These are phyloP conservation scores for Dicerorhinus sumatrensis DNA, from an alignment of 2,113 vertebrate genomes.

Conservation along the genomic window DNA sequence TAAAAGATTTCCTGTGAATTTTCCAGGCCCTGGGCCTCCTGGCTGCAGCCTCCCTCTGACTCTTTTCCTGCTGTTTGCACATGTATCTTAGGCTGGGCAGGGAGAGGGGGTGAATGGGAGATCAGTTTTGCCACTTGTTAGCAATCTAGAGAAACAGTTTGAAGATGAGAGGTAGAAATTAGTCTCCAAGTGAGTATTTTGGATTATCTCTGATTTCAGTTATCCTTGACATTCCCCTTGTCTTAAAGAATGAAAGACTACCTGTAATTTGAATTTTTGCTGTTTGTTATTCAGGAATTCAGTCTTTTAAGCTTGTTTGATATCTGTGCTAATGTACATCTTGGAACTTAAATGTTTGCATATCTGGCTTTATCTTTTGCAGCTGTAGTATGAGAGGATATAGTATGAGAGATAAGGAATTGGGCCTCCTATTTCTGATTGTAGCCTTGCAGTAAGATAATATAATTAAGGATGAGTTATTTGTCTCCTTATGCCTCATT, in stretches of 20 bases:
- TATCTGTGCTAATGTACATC: not conserved
- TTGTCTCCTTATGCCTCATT: constrained; percentile 45
- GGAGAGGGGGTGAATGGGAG: constrained; percentile 1
- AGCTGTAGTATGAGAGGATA: not conserved
- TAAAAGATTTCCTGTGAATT: not conserved
- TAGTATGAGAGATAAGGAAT: not conserved
- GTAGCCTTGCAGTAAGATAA: constrained; percentile 24
- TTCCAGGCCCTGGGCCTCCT: not conserved
- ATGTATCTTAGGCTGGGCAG: not conserved
- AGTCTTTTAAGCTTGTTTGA: constrained; percentile 40
- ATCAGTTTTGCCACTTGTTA: not conserved
- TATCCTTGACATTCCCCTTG: constrained; percentile 2
- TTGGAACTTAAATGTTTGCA: not conserved
- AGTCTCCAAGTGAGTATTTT: constrained; percentile 9
- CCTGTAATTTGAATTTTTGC: constrained; percentile 24
- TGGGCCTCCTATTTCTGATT: constrained; percentile 26
- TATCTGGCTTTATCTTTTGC: constrained; percentile 48
- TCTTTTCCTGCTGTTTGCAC: constrained; percentile 37
- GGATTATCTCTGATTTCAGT: constrained; percentile 37
- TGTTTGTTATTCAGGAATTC: constrained; percentile 14
- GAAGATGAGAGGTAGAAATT: not conserved
- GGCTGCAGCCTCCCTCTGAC: not conserved
- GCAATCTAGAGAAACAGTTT: not conserved
- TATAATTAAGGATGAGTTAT: not conserved
- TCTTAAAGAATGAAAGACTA: constrained; percentile 50